Conservation (phyloP, 30 jellyfish, hydroid and myxozoan species). For the Nemopilema nomurai region DNA sequence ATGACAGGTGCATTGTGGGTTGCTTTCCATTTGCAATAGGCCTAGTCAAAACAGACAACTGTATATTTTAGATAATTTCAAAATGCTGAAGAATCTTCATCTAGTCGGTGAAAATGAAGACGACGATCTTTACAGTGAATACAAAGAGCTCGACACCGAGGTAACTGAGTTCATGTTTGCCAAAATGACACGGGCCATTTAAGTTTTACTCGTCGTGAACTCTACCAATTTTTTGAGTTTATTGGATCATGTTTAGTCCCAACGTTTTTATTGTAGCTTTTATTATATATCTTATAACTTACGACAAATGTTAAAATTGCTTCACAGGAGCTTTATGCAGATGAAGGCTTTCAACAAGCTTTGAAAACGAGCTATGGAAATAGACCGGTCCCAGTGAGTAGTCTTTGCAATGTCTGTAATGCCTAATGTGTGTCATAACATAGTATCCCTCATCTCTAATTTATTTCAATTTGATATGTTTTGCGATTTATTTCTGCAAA, state of each 20-base stretch:
- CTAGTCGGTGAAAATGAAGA: slow-evolving; percentile 84
- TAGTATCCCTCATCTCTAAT: too few relatives aligned
- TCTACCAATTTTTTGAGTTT: too few relatives aligned
- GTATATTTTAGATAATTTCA: background rate
- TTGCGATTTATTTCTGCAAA: too few relatives aligned
- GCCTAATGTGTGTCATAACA: too few relatives aligned
- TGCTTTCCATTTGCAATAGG: slow-evolving; percentile 2
- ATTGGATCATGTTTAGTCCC: too few relatives aligned
- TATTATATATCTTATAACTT: too few relatives aligned
- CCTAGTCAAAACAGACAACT: slow-evolving; percentile 40
- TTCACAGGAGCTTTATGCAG: slow-evolving; percentile 84
- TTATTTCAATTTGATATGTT: too few relatives aligned
- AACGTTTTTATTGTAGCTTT: too few relatives aligned
- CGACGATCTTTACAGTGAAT: slow-evolving; percentile 75
- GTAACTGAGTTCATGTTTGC: slow-evolving; percentile 27
- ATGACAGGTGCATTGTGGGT: slow-evolving; percentile 37
- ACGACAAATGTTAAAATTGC: background rate
- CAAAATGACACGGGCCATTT: background rate
- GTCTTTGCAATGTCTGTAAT: too few relatives aligned
- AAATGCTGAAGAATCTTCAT: slow-evolving; percentile 76
- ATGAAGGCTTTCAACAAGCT: slow-evolving; percentile 98
- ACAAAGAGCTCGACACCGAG: slow-evolving; percentile 79
- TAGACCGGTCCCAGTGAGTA: slow-evolving; percentile 73
- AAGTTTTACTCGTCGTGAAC: too few relatives aligned
- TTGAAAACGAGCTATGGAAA: slow-evolving; percentile 95